Conservation (phyloP, 2,113 vertebrate species). For the Hepsetus odoe region DNA sequence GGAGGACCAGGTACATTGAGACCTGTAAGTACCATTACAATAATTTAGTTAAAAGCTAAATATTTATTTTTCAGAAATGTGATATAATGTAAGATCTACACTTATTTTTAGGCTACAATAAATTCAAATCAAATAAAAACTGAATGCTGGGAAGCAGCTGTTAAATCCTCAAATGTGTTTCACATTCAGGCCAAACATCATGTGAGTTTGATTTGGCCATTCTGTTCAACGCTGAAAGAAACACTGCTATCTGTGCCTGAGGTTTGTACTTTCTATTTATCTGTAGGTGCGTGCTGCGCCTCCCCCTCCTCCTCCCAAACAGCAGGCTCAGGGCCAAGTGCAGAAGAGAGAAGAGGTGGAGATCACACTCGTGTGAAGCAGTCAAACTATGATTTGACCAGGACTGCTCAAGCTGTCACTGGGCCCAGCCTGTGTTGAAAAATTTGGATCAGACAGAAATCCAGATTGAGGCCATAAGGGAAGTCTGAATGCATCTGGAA, state of each 20-base stretch:
- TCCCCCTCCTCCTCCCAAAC: conserved; percentile 76
- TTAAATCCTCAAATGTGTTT: too few relatives aligned
- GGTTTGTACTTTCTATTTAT: not conserved
- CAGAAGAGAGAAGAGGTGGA: conserved; percentile 77
- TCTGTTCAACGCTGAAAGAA: too few relatives aligned
- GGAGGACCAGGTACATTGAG: conserved; percentile 65
- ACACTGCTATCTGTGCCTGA: not conserved
- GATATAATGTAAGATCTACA: too few relatives aligned
- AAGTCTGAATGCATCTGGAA: conserved; percentile 32
- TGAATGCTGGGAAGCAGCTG: too few relatives aligned
- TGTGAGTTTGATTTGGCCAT: too few relatives aligned
- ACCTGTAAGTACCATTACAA: conserved; percentile 66
- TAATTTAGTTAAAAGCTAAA: too few relatives aligned
- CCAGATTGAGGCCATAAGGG: not conserved
- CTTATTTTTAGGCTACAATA: too few relatives aligned
- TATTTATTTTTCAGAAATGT: too few relatives aligned
- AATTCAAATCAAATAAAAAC: too few relatives aligned
- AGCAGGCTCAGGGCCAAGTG: conserved; percentile 77
- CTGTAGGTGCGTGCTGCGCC: conserved; percentile 74
- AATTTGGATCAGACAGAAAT: not conserved
- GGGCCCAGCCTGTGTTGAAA: conserved; percentile 23
- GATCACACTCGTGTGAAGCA: conserved; percentile 74
- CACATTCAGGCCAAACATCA: too few relatives aligned
- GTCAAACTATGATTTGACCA: conserved; percentile 3
- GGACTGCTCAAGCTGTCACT: conserved; percentile 22